phyloP scores from a whole-genome alignment of 2,888 invertebrate species.

The Dinocampus coccinellae region DNA sequence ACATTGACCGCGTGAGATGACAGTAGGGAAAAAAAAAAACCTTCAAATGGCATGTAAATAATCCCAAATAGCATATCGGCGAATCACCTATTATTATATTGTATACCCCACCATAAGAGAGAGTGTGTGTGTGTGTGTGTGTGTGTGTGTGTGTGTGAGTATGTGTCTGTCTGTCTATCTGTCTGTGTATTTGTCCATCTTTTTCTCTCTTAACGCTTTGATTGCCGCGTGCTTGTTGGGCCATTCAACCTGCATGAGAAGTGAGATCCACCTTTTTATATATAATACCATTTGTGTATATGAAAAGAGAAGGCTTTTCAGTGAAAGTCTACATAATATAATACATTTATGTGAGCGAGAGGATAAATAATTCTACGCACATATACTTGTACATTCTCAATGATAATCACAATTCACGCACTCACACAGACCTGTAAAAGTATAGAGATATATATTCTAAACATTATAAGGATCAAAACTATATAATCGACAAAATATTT shows the following conservation, averaged over 20 bases:
- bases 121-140: not conserved
- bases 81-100: constrained; percentile 32
- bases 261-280: constrained; percentile 43
- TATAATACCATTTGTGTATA: constrained; percentile 33
- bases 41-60: constrained; percentile 48
- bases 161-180: too few relatives aligned
- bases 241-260: constrained; percentile 39
- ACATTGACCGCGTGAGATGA: constrained; percentile 18
- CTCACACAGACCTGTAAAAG: too few relatives aligned
- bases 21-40: constrained; percentile 39
- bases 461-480: not conserved
- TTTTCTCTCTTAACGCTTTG: too few relatives aligned
- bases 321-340: constrained; percentile 1
- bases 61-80: constrained; percentile 41
- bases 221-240: constrained; percentile 20
- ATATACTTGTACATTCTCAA: not conserved
- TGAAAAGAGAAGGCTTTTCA: constrained; percentile 16
- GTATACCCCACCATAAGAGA: too few relatives aligned
- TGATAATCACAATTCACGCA: too few relatives aligned
- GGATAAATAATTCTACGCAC: not conserved
- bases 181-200: too few relatives aligned
- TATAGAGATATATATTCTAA: not conserved
- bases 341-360: not conserved
- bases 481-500: not conserved
- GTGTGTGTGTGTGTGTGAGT: not conserved